Conservation (phyloP, 2,113 vertebrate species). For the Illadopsis cleaveri region DNA sequence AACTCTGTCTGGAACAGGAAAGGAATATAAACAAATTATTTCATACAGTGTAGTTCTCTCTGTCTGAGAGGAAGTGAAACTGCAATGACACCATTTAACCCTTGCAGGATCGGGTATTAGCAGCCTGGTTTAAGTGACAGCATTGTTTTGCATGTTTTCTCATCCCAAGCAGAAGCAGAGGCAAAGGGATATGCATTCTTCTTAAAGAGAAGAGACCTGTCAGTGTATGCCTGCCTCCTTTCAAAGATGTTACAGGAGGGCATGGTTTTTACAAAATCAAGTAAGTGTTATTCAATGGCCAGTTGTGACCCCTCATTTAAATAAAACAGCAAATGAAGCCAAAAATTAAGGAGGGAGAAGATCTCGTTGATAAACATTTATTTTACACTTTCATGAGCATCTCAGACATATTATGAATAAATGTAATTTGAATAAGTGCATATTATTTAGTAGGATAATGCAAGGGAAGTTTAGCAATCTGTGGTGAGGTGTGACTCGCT, state of each 20-base stretch:
- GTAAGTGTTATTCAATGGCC: neutral
- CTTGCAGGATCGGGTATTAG: neutral
- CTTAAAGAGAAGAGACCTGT: neutral
- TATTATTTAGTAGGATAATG: neutral
- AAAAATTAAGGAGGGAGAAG: neutral
- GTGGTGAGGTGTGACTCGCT: neutral
- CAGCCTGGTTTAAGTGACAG: neutral
- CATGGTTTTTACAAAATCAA: neutral
- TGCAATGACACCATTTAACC: neutral
- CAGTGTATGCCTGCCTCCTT: neutral
- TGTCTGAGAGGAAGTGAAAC: constrained; percentile 12
- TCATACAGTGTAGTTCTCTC: neutral
- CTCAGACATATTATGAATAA: neutral
- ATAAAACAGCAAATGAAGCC: neutral
- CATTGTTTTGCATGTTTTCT: neutral
- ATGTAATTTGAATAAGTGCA: neutral
- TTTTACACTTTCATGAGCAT: neutral
- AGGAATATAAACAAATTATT: constrained; percentile 37
- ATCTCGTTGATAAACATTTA: neutral
- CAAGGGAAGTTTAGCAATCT: neutral
- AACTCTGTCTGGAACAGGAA: constrained; percentile 5
- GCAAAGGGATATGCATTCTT: neutral
- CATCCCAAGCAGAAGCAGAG: neutral
- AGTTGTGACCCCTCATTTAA: neutral
- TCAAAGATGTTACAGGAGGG: neutral